Evolutionary conservation across 2,888 invertebrate species (phyloP), one percentile per base, ranked within the genome.

Genomic region (Brachynemurus nebulosus): DNA sequence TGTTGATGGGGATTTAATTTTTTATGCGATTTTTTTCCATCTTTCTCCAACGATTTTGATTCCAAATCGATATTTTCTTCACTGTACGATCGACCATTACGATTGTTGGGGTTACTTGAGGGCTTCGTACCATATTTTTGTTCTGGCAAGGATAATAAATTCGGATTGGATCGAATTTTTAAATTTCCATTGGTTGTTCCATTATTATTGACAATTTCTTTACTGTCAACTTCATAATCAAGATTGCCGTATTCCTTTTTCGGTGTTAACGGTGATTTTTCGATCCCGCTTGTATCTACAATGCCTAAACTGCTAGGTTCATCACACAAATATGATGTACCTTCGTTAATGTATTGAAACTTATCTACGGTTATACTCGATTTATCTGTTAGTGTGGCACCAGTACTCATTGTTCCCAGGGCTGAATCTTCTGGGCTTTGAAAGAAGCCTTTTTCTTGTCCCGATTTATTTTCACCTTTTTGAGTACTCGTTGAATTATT

Each of bases 381-480:
- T 34, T 42, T 42, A 11, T 42, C 42, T 8, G 42, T 42, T n/a
- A 44, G n/a, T n/a, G 44, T 44, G 7, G 38, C 44, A 17, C 33
- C 44, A 2, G 70, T 70, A 1, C 70, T 70, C 2, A 70, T 68
- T 4, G 71, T 70, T 1, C 71, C 71, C 12, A 71, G 64, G 0
- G 72, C 73, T 0, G 73, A 74, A 49, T 74, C 74, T 54, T 73
- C 74, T 27, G 68, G 53, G 1, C 37, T 27, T 12, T 12, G 27
- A 18, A 23, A 19, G 11, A 27, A 16, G 63, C 7, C 19, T 20
- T 30, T 18, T n/a, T n/a, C 18, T 42, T 33, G 19, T 12, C 4
- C 12, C 12, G 30, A 30, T 30, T 30, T 20, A 7, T 21, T 23
- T 3, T 23, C 16, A 47, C 38, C 34, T 38, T 45, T 37, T 51